Evolutionary conservation across 1,140 invertebrate species (phyloP).

Genomic region (Neodiprion virginianus): DNA sequence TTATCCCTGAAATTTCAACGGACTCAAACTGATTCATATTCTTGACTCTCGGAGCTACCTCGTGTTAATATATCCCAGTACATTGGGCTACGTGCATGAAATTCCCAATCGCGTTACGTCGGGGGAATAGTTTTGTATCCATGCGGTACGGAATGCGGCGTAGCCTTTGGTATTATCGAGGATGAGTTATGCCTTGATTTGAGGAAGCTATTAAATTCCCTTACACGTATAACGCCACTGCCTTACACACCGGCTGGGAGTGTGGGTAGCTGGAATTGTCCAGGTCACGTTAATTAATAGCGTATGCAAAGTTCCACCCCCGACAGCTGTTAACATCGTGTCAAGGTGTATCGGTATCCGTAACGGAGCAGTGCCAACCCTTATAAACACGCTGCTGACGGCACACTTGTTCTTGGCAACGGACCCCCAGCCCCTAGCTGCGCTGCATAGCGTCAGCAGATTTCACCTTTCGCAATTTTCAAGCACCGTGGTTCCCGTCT

Average conservation of each 20-base stretch:
- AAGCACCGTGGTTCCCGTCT: neutral
- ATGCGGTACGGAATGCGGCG: neutral
- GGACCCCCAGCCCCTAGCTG: neutral
- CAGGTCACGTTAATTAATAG: neutral
- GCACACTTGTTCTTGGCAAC: constrained; percentile 1
- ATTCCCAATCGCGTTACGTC: no score
- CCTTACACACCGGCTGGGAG: no score
- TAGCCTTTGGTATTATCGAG: neutral
- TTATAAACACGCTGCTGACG: neutral
- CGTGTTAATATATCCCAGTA: no score
- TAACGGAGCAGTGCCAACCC: neutral
- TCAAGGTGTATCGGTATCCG: neutral
- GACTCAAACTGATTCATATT: no score
- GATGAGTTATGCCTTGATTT: neutral
- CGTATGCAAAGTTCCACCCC: neutral
- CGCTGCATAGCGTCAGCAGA: neutral
- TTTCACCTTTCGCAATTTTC: neutral
- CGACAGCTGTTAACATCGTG: neutral
- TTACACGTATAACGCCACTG: neutral
- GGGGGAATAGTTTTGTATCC: no score
- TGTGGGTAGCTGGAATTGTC: neutral
- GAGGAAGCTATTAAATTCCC: neutral
- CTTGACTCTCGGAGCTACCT: no score
- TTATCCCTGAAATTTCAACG: no score
- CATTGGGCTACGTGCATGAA: no score